Evolutionary conservation across 1,140 invertebrate genomes (phyloP).

Genomic region (Neodiprion pinetum): DNA sequence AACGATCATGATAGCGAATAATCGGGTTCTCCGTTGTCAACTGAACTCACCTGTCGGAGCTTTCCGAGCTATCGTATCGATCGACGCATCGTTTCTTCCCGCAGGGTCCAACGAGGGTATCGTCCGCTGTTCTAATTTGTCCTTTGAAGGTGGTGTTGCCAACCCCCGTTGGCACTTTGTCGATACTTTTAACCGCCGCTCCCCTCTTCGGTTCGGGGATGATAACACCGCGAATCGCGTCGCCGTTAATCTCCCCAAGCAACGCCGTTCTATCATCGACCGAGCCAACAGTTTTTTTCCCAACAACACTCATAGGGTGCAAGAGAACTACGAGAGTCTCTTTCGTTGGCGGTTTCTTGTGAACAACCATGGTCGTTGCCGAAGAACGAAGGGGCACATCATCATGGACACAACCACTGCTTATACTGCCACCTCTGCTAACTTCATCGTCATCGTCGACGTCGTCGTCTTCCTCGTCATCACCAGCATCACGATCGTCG

Average conservation of each 20-base stretch:
- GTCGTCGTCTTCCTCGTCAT: slow-evolving; percentile 19
- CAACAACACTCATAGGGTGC: too few species aligned
- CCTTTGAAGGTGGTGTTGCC: slow-evolving; percentile 38
- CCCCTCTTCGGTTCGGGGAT: slow-evolving; percentile 17
- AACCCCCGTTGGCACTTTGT: neutral
- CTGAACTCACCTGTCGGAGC: slow-evolving; percentile 82
- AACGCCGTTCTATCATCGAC: slow-evolving; percentile 13
- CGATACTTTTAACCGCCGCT: slow-evolving; percentile 1
- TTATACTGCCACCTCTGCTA: neutral
- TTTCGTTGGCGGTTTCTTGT: slow-evolving; percentile 10
- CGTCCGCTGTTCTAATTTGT: slow-evolving; percentile 49
- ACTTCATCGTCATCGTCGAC: slow-evolving; percentile 19
- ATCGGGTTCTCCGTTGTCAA: too few species aligned
- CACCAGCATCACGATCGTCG: slow-evolving; percentile 27
- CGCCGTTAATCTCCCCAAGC: neutral
- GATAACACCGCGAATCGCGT: slow-evolving; percentile 17
- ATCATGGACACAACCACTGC: neutral
- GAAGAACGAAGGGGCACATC: neutral
- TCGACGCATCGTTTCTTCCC: slow-evolving; percentile 85
- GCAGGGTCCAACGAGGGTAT: slow-evolving; percentile 57
- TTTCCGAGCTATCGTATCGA: slow-evolving; percentile 88
- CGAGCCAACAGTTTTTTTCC: too few species aligned
- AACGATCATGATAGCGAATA: too few species aligned
- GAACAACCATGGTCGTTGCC: neutral
- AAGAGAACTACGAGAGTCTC: neutral